These are phyloP conservation scores for Decapterus maruadsi DNA, from an alignment of 2,797 vertebrate species.

Conservation along the genomic window DNA sequence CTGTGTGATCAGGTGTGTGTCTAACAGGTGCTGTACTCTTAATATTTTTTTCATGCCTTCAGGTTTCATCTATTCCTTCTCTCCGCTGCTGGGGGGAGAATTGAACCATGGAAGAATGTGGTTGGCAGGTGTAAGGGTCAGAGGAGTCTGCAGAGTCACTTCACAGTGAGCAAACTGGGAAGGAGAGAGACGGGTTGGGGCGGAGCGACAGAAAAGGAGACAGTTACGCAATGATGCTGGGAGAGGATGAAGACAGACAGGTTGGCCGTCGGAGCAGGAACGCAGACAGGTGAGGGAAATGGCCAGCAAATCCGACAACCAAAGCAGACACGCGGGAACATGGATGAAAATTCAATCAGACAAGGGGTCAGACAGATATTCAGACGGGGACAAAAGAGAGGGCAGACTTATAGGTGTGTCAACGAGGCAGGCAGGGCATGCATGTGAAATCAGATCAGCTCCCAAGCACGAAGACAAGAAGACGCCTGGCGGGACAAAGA, in stretches of 20 bases:
- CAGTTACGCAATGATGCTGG: slow-evolving; percentile 39
- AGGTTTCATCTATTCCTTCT: slow-evolving; percentile 36
- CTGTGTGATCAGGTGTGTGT: slow-evolving; percentile 20
- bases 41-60: slow-evolving; percentile 11
- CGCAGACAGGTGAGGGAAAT: slow-evolving; percentile 51
- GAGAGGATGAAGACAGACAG: slow-evolving; percentile 44
- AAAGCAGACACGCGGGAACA: slow-evolving; percentile 34
- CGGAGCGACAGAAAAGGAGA: slow-evolving; percentile 29
- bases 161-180: slow-evolving; percentile 9
- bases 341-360: slow-evolving; percentile 54
- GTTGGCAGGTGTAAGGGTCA: slow-evolving; percentile 60
- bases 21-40: slow-evolving; percentile 34
- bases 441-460: slow-evolving; percentile 40
- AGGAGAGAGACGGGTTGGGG: slow-evolving; percentile 8
- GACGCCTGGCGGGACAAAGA: not conserved
- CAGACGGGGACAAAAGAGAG: slow-evolving; percentile 46
- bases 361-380: slow-evolving; percentile 51
- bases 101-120: slow-evolving; percentile 52
- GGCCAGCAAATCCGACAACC: slow-evolving; percentile 50
- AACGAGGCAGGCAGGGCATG: not conserved
- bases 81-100: slow-evolving; percentile 38
- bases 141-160: slow-evolving; percentile 39
- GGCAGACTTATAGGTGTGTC: slow-evolving; percentile 15
- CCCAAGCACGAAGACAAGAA: not conserved
- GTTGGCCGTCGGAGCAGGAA: slow-evolving; percentile 25